Percentiles rank a stretch among this genome's conserved stretches.
These are phyloP conservation scores for Brachypterus glaber DNA, from an alignment of 2,888 invertebrate species.

Conservation along the genomic window DNA sequence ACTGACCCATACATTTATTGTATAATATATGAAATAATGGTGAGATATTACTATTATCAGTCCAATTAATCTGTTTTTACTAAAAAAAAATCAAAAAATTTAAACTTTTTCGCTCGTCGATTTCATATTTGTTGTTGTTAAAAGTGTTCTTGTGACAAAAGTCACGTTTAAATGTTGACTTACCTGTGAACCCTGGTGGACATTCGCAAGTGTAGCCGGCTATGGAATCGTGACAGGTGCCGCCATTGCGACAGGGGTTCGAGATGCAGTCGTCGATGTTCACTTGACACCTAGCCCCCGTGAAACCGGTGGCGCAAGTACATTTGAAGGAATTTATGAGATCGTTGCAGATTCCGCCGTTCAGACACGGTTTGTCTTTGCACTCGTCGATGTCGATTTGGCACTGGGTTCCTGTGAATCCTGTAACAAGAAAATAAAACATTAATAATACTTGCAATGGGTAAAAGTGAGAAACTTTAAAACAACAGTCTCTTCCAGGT, in stretches of 20 bases:
- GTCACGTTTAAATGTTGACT: too few relatives aligned
- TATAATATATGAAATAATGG: too few relatives aligned
- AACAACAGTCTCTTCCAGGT: too few relatives aligned
- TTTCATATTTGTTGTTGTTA: too few relatives aligned
- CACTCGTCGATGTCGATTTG: constrained; percentile 89
- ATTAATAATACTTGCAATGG: neutral
- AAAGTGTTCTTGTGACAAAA: constrained; percentile 20
- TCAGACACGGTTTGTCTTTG: constrained; percentile 74
- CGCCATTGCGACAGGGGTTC: constrained; percentile 83
- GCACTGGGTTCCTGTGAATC: constrained; percentile 82
- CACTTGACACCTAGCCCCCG: constrained; percentile 75
- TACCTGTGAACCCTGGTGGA: constrained; percentile 75
- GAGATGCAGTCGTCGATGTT: constrained; percentile 87
- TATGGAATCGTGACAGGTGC: constrained; percentile 78
- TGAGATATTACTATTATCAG: too few relatives aligned
- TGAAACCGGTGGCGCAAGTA: constrained; percentile 78
- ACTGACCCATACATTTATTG: too few relatives aligned
- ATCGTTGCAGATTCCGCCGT: constrained; percentile 79
- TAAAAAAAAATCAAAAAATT: too few relatives aligned
- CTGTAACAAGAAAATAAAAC: constrained; percentile 39
- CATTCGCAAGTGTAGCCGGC: constrained; percentile 89
- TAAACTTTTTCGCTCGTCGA: too few relatives aligned
- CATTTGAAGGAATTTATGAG: constrained; percentile 82
- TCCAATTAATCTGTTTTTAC: too few relatives aligned
- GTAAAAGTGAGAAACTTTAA: too few relatives aligned